These are phyloP conservation scores for Andricus quercusramuli DNA, from an alignment of 2,888 invertebrate genomes.

Conservation along the genomic window DNA sequence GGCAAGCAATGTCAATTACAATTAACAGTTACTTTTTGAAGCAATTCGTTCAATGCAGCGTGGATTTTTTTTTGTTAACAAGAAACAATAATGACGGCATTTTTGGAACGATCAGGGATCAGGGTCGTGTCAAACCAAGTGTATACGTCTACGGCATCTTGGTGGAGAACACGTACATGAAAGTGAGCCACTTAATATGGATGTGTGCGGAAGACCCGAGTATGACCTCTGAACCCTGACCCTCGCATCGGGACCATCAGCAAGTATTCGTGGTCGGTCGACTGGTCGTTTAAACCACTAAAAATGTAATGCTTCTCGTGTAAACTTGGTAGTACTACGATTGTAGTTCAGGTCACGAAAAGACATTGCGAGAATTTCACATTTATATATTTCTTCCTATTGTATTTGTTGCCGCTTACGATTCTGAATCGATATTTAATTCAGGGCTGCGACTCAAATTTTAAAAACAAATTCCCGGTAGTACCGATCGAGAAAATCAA, in stretches of 20 bases:
- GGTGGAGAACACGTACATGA: conserved; percentile 55
- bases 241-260: conserved; percentile 66
- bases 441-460: too few relatives aligned
- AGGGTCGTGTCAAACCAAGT: conserved; percentile 56
- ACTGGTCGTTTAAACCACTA: conserved; percentile 52
- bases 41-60: conserved; percentile 8
- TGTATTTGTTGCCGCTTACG: background rate
- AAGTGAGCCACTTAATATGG: conserved; percentile 70
- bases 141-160: conserved; percentile 2
- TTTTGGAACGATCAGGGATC: conserved; percentile 57
- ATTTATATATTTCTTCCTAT: background rate
- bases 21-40: conserved; percentile 18
- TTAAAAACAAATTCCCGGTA: background rate
- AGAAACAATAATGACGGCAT: conserved; percentile 43
- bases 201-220: conserved; percentile 68
- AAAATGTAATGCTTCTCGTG: conserved; percentile 51
- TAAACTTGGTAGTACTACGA: conserved; percentile 46
- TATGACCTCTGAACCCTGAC: conserved; percentile 70
- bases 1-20: background rate
- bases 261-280: conserved; percentile 45
- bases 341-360: conserved; percentile 45
- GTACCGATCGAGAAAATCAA: too few relatives aligned
- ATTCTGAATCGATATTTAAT: too few relatives aligned
- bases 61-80: conserved; percentile 10
- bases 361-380: background rate